Evolutionary conservation across 30 jellyfish, hydroid and myxozoan genomes (phyloP).

Genomic region (Thelohanellus kitauei): DNA sequence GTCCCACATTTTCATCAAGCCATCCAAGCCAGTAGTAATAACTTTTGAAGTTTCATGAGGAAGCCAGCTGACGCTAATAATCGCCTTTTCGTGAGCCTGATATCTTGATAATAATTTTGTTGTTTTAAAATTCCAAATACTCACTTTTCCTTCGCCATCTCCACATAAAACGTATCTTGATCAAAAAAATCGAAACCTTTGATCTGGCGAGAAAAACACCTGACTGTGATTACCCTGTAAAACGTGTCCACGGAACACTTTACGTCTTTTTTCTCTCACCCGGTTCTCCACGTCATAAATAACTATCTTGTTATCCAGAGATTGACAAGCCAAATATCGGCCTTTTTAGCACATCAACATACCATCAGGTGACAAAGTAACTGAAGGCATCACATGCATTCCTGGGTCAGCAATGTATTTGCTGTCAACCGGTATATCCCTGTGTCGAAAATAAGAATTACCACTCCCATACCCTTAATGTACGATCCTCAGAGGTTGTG

Average conservation of each 20-base stretch:
- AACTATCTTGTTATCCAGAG: constrained; percentile 72
- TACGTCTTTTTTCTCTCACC: constrained; percentile 49
- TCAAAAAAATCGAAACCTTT: neutral
- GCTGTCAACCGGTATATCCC: constrained; percentile 95
- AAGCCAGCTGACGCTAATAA: constrained; percentile 78
- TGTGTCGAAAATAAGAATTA: constrained; percentile 7
- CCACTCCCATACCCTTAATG: constrained; percentile 95
- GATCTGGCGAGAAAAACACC: neutral
- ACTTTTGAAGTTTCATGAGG: constrained; percentile 94
- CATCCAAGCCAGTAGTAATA: constrained; percentile 95
- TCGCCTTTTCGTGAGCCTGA: constrained; percentile 76
- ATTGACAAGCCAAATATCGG: constrained; percentile 85
- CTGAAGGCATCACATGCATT: constrained; percentile 92
- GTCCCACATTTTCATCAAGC: constrained; percentile 80
- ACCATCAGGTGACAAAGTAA: constrained; percentile 61
- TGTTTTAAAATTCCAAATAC: constrained; percentile 84
- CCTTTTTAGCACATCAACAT: constrained; percentile 9
- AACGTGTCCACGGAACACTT: constrained; percentile 61
- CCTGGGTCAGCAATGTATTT: constrained; percentile 68
- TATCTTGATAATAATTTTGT: constrained; percentile 45
- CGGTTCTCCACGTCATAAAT: constrained; percentile 29
- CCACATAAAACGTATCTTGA: constrained; percentile 52
- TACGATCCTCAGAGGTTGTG: constrained; percentile 88
- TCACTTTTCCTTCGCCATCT: constrained; percentile 86
- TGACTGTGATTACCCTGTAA: constrained; percentile 2